Evolutionary conservation across 2,113 vertebrate genomes (phyloP), one percentile per base, ranked within the genome.

Genomic region (Megalops atlanticus): DNA sequence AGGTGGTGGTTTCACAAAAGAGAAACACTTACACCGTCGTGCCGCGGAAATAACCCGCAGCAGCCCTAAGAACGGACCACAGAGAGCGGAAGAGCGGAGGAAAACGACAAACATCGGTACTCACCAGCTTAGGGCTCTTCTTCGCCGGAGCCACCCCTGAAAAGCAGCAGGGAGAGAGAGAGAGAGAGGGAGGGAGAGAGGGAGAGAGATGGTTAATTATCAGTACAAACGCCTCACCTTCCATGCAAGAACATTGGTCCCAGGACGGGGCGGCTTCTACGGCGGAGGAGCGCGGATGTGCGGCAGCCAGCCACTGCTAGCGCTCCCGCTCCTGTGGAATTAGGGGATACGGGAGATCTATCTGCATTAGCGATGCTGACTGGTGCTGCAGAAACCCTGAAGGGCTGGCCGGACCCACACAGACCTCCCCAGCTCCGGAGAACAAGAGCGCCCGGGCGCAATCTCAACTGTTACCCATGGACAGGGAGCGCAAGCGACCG

Each of bases 41-140:
- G 54, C 74, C 81, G 81, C 77, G 78, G 79, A 85, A 85, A 87
- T 84, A 85, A 84, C 68, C 74, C 75, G 85, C 69, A 82, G 78
- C 87, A 87, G 77, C 80, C 81, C n/a, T n/a, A n/a, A n/a, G n/a
- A n/a, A n/a, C n/a, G n/a, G 81, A 75, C 81, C 76, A 70, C 15
- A 80, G 39, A 82, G 1, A 41, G 41, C 73, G 75, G 69, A 7
- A 31, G 12, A 40, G 36, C 40, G 35, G 12, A 18, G 21, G 16
- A 81, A 45, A 73, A 7, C 3, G 2, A n/a, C 31, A n/a, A 35
- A 31, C 71, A 84, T 89, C 84, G 91, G 87, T 91, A 92, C 97
- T 98, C 95, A 99, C 98, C 96, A 97, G 96, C 96, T 98, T 99
- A 79, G 98, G 98, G 94, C 98, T 99, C 95, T 98, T 99, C 95